Evolutionary conservation across 2,797 vertebrate genomes (phyloP), one percentile per base, ranked within the genome.

Genomic region (Champsocephalus gunnari): DNA sequence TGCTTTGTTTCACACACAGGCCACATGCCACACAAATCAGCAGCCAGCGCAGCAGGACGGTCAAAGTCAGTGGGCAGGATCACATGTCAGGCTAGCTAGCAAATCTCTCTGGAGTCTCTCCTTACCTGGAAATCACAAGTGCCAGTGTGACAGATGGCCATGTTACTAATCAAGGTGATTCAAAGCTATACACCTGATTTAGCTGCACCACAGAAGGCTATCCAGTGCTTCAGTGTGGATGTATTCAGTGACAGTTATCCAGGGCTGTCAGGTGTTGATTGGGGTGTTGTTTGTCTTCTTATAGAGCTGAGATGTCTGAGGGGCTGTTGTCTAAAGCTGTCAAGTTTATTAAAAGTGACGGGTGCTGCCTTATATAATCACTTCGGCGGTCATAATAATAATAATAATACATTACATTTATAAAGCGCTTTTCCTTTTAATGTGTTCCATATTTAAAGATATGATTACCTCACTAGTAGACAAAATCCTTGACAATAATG

Each of bases 81-180:
- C 69, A 12, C 68, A 49, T 55, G 57, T 66, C 74, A 57, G 5
- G 58, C 17, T 12, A 65, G 66, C 65, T 11, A 43, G 51, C 13
- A 9, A 5, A 55, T 2, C 62, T 73, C 74, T 61, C 9, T n/a
- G 21, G 64, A 68, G 76, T 57, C 57, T 70, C 72, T 28, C 62
- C 61, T 86, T 80, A 81, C 84, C 80, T 79, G 73, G 66, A 87
- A 75, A 68, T 69, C 75, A 64, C 62, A 19, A 65, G 81, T 14
- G 68, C 84, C 85, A 78, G 71, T 44, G 61, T 90, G 86, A 87
- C 89, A 88, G 88, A 89, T 83, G 83, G 82, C 67, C 47, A 12
- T 12, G 12, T 63, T 16, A 28, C 64, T 53, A 45, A 80, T 89
- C 86, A 85, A 82, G 82, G 76, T 86, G 86, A 85, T 82, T 73